Base-by-base conservation (phyloP, 2,113 vertebrate genomes). In the Hypomesus transpacificus region DNA sequence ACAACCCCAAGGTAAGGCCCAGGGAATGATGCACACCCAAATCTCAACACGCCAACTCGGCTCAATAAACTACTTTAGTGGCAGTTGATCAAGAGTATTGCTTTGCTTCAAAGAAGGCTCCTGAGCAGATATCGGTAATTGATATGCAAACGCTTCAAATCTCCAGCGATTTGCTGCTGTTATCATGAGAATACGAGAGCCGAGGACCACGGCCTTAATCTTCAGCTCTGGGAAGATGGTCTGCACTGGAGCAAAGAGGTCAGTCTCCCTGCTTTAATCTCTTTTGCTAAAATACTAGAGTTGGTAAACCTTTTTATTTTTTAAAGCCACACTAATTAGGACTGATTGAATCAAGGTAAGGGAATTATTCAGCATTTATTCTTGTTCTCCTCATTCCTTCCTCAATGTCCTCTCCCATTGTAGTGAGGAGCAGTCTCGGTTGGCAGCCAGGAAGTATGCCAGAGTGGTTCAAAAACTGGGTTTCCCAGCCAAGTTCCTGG, bases 191-290 rank as follows among this genome's bases (percentile, higher is more conserved):
- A 99, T 99, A 93, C 93, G 97, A 92, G 97, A 99, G 78, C 97
- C 97, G 53, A 93, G 97, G 70, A 99, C 97, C 63, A 99, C 97
- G 20, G 97, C 97, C 1, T 92, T 99, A 70, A 99, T 99, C 85
- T 99, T 99, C 91, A 99, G 97, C 82, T 99, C 97, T 66, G 97
- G 97, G 26, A 99, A 99, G 85, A 99, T 99, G 97, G 97, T 99
- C 82, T 99, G 97, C 91, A 99, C 97, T 0, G 97, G 97, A 84
- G 97, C 97, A 2, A 99, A 99, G 87, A 99, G 97, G 97, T 97
- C 85, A 71, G 82, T 57, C 39, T 62, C 16, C 28, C 53, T 14
- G 16, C 14, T 24, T 2, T 7, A 46, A 13, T 46, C 39, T 46
- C 39, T 13, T 46, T 46, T 46, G 13, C 9, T 46, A 46, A 46